Base-by-base conservation (phyloP, 2,888 invertebrate species). In the Hoplodrina ambigua region DNA sequence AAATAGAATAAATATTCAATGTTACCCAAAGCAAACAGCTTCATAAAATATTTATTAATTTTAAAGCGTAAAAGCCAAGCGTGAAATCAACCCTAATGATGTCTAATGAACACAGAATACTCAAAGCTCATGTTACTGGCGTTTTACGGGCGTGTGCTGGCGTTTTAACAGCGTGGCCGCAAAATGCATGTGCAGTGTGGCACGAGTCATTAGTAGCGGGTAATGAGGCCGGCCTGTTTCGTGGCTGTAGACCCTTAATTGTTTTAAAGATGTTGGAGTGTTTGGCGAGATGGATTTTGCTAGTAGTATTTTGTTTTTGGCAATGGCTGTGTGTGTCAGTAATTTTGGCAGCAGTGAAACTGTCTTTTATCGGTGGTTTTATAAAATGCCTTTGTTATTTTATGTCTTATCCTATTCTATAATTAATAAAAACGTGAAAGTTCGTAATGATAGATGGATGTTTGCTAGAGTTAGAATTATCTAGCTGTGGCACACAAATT, bases 111-210 rank as follows among this genome's bases (percentile, higher is more conserved):
- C 63, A 52, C 76, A 44, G 77, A 41, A 13, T 17, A 33, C 41
- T 58, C 59, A 49, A 57, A 11, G 41, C 49, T 49, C 25, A 67
- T 70, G 19, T 25, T 44, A 44, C 25, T n/a, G 10, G 30, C 57
- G 41, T 52, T 37, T 53, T 46, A 44, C 54, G 41, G 46, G 59
- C 55, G 41, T 69, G 15, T 25, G 37, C 59, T 20, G n/a, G 62
- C 62, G 68, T 60, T 63, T 61, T 61, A 55, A 58, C 53, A 37
- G 69, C 64, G 57, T n/a, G 15, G 44, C 53, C 56, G 33, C 56
- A 56, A 53, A 57, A 65, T 55, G 78, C 78, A 81, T 54, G 54
- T 66, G 78, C 72, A 66, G 20, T 30, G 57, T 60, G 58, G 75
- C 61, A 58, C 49, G 58, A 25, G 46, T 69, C 58, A 61, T 67